Base-by-base conservation (phyloP, 37 sponge, comb jelly and placozoan species). In the Corticium candelabrum region DNA sequence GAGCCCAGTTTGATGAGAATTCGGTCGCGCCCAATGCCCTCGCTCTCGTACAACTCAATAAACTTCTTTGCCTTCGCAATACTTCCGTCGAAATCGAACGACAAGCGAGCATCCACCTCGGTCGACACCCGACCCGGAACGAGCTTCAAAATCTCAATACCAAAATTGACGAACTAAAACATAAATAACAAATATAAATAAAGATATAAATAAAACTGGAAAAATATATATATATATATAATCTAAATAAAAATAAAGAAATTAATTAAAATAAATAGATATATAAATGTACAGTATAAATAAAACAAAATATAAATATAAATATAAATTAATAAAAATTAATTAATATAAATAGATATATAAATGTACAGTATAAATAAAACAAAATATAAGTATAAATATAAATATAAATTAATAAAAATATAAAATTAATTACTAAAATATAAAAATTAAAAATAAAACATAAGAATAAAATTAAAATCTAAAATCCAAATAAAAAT, bases 81-180 rank as follows among this genome's bases (percentile, higher is more conserved):
- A 74, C 87, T 82, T 1, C 56, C 88, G 30, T 91, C 91, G 62
- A 78, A 83, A 74, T 98, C 92, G 78, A 88, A 98, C 0, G 99
- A 98, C 39, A 98, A 74, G 69, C 94, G 81, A 5, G 99, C 99
- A 88, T 98, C 99, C 11, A 98, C 99, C 68, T 98, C 99, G 43
- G 99, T 98, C 1, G 99, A 98, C 3, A 98, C 93, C 21, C 99
- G 81, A 27, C 99, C 99, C 29, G 99, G 99, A 41, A 98, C 87
- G 11, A 94, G 56, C 82, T 88, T 90, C 77, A 98, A 83, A 39
- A 98, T 98, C 76, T 98, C 86, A 39, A 86, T 77, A 34, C 99
- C 99, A 92, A 98, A 98, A 75, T 82, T 88, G 40, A 98, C 95
- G 80, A 94, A 97, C 87, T 86, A 15, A 4, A 70, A 50, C n/a